phyloP scores from a whole-genome alignment of 2,888 invertebrate genomes.

The Habrosyne pyritoides region DNA sequence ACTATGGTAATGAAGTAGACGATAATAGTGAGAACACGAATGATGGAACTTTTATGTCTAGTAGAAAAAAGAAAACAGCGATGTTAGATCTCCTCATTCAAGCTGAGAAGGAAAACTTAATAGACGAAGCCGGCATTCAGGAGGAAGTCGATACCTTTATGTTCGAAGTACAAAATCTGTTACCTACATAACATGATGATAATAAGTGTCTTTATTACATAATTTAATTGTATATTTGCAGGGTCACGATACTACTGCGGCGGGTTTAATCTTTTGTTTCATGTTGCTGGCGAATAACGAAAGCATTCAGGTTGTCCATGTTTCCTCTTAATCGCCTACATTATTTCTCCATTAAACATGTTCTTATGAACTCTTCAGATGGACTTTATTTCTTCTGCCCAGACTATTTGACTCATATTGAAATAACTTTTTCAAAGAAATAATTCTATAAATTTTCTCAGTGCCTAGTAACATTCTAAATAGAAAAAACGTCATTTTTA shows the following conservation, averaged over 20 bases:
- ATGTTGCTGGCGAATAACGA: constrained; percentile 70
- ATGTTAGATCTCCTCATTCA: constrained; percentile 83
- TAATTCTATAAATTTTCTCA: too few species aligned
- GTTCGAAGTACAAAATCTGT: constrained; percentile 82
- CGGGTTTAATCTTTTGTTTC: constrained; percentile 68
- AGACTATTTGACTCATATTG: too few species aligned
- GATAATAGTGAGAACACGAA: constrained; percentile 17
- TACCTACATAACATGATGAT: background rate
- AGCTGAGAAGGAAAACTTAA: constrained; percentile 74
- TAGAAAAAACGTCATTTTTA: background rate
- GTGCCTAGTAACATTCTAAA: background rate
- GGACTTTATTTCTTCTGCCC: too few species aligned
- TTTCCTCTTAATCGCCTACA: too few species aligned
- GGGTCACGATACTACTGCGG: constrained; percentile 85
- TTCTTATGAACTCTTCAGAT: too few species aligned
- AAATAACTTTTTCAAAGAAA: too few species aligned
- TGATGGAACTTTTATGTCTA: constrained; percentile 30
- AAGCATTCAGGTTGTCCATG: constrained; percentile 68
- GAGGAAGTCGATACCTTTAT: constrained; percentile 86
- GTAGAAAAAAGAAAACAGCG: constrained; percentile 77
- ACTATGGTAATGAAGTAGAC: constrained; percentile 20
- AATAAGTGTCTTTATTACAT: background rate
- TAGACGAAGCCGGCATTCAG: constrained; percentile 79
- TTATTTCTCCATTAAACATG: too few species aligned
- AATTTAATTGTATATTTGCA: constrained; percentile 32